Conservation (phyloP, 2,888 invertebrate species). For the Spodoptera exigua region DNA sequence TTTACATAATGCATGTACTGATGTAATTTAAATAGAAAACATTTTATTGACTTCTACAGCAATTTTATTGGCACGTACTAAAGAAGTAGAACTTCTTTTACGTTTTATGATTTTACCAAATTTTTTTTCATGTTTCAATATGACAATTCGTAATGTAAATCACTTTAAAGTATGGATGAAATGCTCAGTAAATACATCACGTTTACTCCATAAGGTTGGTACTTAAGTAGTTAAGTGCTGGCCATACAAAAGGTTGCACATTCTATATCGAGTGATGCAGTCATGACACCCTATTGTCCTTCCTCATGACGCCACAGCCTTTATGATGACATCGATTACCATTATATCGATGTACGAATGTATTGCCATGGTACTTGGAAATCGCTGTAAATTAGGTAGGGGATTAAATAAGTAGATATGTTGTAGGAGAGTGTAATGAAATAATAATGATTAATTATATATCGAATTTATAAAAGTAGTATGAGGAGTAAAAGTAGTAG, state of each 20-base stretch:
- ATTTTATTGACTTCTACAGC: too few relatives aligned
- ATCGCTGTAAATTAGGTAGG: neutral
- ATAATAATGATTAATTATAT: too few relatives aligned
- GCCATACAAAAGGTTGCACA: constrained; percentile 25
- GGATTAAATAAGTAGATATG: too few relatives aligned
- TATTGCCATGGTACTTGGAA: neutral
- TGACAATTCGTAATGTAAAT: too few relatives aligned
- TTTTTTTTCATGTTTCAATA: neutral
- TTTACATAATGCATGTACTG: too few relatives aligned
- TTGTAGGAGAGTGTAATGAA: too few relatives aligned
- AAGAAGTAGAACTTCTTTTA: too few relatives aligned
- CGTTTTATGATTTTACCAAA: too few relatives aligned
- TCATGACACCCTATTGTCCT: constrained; percentile 40
- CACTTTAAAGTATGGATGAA: neutral
- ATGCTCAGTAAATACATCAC: constrained; percentile 17
- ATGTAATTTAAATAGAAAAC: too few relatives aligned
- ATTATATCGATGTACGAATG: constrained; percentile 1
- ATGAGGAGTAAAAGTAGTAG: too few relatives aligned
- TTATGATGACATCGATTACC: constrained; percentile 14
- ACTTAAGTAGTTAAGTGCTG: neutral
- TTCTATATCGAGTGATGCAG: constrained; percentile 37
- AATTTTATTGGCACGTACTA: too few relatives aligned
- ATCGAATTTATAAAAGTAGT: too few relatives aligned
- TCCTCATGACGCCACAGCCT: constrained; percentile 14
- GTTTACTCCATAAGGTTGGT: constrained; percentile 5